Evolutionary conservation across 2,797 vertebrate genomes (phyloP), one percentile per base, ranked within the genome.

Genomic region (Cygnus olor): DNA sequence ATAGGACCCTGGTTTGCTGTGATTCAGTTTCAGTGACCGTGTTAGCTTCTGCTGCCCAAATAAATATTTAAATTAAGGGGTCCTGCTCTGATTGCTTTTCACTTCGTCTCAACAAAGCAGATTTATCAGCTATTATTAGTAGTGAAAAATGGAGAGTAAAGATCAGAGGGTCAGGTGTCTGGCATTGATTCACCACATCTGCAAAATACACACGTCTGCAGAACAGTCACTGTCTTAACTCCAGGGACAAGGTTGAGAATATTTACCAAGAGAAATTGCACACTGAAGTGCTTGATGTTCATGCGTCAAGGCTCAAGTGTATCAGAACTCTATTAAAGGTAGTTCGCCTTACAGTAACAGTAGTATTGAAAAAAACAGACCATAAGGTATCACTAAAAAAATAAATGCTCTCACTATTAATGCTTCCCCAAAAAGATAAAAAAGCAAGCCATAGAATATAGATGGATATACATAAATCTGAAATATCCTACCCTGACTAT

Each of bases 251-350:
- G 36, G 65, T 10, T 90, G 79, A 95, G 32, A 40, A 51, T 88
- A 89, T 89, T 95, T 95, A 80, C 65, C 30, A 82, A 95, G 68
- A 85, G 58, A 64, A 85, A 92, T 30, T 90, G 51, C 63, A 77
- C 74, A 72, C 27, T 68, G 80, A 92, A 90, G 27, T 9, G 4
- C 42, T 38, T 85, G 51, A 51, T 82, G 27, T 22, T 72, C 79
- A 49, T 22, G 47, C 3, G 11, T 22, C 47, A 22, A 21, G 5
- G 7, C 56, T 85, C 20, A 47, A 25, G 19, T 53, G 19, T n/a
- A 70, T 73, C 34, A 76, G 34, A 89, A 45, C 32, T 88, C 24
- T 36, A 6, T 44, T 68, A 85, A 27, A 21, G 27, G 6, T 14
- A n/a, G 2, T 14, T 58, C 85, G 42, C 53, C 14, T 14, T 34